Base-by-base conservation (phyloP, 2,113 vertebrate genomes). In the Nettapus auritus region DNA sequence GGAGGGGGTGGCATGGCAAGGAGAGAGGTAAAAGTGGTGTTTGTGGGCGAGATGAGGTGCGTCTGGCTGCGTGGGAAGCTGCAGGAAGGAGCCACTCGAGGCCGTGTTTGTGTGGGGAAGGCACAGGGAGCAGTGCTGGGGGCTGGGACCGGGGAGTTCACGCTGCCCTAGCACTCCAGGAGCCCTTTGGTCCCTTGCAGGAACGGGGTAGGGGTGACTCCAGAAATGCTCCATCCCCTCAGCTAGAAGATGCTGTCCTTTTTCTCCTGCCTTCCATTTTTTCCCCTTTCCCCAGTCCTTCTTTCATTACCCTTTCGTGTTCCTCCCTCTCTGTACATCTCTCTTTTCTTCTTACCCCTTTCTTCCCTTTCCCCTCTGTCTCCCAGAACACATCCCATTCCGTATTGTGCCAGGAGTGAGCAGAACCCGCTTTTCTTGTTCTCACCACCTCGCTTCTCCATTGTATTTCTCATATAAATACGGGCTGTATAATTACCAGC, bases 341-440 rank as follows among this genome's bases (percentile, higher is more conserved):
- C 88, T 63, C 66, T 77, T 50, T 60, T 68, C 71, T 89, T 71
- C 69, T 48, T 34, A 42, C n/a, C 25, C 56, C 17, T 86, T 86
- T 53, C 44, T 78, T 80, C 48, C 62, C 85, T 91, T 81, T 73
- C 31, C 70, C 73, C 62, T 82, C 71, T 8, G 8, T 23, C 60
- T 89, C 77, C 62, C 76, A 92, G 66, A 76, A 86, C 34, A 57
- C 77, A 55, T 73, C 69, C 81, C 74, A 2, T 19, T 85, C 69
- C 94, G 89, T 83, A 86, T 96, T 81, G 40, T 84, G 73, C 89
- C 90, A 70, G 91, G 59, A 92, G 89, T 78, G 66, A 89, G 96
- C 89, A 91, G 86, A 97, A 97, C 98, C 75, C 5, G 97, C 95
- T 98, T 97, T 98, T 98, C 98, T 96, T 76, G 98, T 98, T 98